A percentile compares a stretch with the other conserved stretches of the same genome.
Conservation (phyloP, 2,888 invertebrate genomes). For the Drymonia ruficornis region DNA sequence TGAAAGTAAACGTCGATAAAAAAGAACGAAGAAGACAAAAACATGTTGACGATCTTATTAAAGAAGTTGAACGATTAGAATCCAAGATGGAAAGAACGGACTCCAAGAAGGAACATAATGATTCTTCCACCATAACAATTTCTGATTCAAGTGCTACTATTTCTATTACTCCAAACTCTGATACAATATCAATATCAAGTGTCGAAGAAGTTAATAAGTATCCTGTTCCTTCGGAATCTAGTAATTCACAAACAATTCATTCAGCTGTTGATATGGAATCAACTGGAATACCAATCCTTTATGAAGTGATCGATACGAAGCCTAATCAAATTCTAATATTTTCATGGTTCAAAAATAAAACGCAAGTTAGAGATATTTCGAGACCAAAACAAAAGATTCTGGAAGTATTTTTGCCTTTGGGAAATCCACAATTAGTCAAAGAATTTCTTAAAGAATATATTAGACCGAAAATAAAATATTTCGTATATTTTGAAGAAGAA, state of each 20-base stretch:
- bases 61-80: too few relatives aligned
- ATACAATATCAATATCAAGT: too few relatives aligned
- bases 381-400: constrained; percentile 18
- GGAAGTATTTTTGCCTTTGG: not conserved
- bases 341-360: not conserved
- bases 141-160: too few relatives aligned
- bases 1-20: not conserved
- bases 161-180: too few relatives aligned
- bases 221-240: not conserved
- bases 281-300: not conserved
- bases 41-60: too few relatives aligned
- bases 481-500: constrained; percentile 33
- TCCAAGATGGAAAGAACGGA: too few relatives aligned
- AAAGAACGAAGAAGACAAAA: constrained; percentile 31
- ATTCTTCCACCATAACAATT: too few relatives aligned
- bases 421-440: not conserved
- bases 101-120: too few relatives aligned
- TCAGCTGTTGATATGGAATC: not conserved
- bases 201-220: too few relatives aligned
- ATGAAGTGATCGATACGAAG: not conserved
- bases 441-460: constrained; percentile 26
- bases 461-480: constrained; percentile 31
- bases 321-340: not conserved
- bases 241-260: not conserved
- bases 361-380: constrained; percentile 4